Evolutionary conservation across 2,113 vertebrate species (phyloP).

Genomic region (Cochlearius cochlearius): DNA sequence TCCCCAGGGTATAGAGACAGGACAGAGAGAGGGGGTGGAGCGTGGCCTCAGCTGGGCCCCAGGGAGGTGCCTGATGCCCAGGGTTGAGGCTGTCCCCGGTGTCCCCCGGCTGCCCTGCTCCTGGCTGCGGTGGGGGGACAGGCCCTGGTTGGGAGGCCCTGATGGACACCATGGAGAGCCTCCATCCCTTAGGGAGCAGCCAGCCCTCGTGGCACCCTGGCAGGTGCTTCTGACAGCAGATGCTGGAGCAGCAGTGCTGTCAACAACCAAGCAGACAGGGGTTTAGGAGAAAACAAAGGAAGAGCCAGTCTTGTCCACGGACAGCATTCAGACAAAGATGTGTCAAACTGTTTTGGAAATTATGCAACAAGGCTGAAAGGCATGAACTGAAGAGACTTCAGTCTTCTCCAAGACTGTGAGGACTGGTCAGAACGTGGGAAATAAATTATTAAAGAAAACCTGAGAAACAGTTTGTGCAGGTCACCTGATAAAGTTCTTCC

Average conservation of each 20-base stretch:
- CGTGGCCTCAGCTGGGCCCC: accelerated
- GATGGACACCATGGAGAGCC: neutral
- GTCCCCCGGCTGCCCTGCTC: neutral
- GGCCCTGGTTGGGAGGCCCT: neutral
- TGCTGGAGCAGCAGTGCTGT: neutral
- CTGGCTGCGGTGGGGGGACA: neutral
- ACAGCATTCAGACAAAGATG: neutral
- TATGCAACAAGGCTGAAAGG: neutral
- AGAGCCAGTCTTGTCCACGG: neutral
- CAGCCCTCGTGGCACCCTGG: too few species aligned
- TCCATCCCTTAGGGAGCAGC: neutral
- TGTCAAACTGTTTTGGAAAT: neutral
- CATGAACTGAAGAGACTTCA: neutral
- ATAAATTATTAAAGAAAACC: neutral
- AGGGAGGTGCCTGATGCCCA: neutral
- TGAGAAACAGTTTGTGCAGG: neutral
- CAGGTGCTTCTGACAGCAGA: neutral
- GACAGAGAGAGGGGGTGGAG: neutral
- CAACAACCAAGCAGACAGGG: neutral
- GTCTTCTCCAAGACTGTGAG: neutral
- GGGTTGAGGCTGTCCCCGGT: neutral
- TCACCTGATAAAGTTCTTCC: neutral
- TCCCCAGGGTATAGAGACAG: neutral
- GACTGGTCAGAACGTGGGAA: neutral
- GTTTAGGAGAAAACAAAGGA: neutral